Base-by-base conservation (phyloP, 2,888 invertebrate genomes). In the Muscina levida region DNA sequence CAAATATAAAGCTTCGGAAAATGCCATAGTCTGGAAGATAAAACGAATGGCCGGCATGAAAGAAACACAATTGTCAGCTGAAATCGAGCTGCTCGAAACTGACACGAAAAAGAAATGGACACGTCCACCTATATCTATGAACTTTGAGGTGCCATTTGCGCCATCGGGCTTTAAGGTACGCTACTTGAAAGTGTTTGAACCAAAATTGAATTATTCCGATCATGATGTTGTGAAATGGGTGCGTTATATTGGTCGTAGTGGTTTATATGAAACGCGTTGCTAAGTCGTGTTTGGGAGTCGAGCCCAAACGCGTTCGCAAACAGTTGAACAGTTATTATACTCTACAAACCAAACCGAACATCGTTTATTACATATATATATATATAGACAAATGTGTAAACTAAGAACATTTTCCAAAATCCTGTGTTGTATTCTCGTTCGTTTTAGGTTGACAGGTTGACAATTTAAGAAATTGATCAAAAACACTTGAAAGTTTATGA, bases 191-290 rank as follows among this genome's bases (percentile, higher is more conserved):
- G 99, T 99, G 82, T 99, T 99, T 88, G 99, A 99, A 91, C 97
- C 99, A 0, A 99, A 99, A 91, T 93, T 99, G 86, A 99, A 99
- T 92, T 99, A 99, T 91, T 99, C 98, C 1, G 99, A 99, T 91
- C 99, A 99, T 88, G 99, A 99, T 91, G 99, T 99, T 84, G 99
- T 99, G 89, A 99, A 99, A 94, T 99, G 99, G 99, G 99, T 99
- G 84, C 94, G 99, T 37, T 99, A 99, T 92, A 99, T 99, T 88
- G 99, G 99, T 57, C 95, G 98, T 88, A 99, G 98, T 89, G 99
- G 99, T 75, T 94, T 99, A 56, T 99, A 99, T 90, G 99, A 99
- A 92, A 99, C 99, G 46, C 93, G 99, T 91, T 99, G 99, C 93
- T 99, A 94, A 92, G 76, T 44, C 3, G n/a, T 19, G 37, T 37